Evolutionary conservation across 2,797 vertebrate species (phyloP), one percentile per base, ranked within the genome.

Genomic region (Myotis vivesi): DNA sequence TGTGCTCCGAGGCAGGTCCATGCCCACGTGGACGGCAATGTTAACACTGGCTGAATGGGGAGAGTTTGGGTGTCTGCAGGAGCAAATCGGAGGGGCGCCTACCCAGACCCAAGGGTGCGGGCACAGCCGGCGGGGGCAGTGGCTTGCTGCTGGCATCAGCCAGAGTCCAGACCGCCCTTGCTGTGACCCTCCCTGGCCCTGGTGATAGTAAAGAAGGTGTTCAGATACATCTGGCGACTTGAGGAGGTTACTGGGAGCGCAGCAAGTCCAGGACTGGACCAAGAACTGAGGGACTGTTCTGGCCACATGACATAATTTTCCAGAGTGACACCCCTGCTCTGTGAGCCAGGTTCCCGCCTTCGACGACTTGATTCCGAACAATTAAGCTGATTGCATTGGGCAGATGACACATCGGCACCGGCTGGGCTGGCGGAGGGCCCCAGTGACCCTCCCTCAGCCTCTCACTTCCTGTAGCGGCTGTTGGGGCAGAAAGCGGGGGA

Each of bases 11-110:
- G 9, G 30, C n/a, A 49, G 77, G 3, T 2, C 1, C 59, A 0
- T 0, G 33, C 1, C 11, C 1, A 0, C 0, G 12, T 6, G 16
- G 68, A 38, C 30, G 83, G 17, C 11, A 8, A 0, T 6, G n/a
- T 16, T n/a, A 38, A 55, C 25, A 12, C 55, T 12, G 49, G 81
- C n/a, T 1, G 11, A 9, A 4, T 2, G 5, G 55, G 62, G 75
- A 0, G 30, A 1, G 8, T 5, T 15, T 6, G 5, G 17, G 22
- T 64, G 57, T 87, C 64, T 20, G 0, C 6, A 13, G 19, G 55
- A 8, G 22, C 55, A 8, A 10, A 7, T 53, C 0, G 0, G 41
- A 57, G 44, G 17, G 53, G 2, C 19, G 0, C 12, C 19, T 6
- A 0, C 57, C 30, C 12, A 8, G 55, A 4, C 51, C 64, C 5